Evolutionary conservation across 2,113 vertebrate genomes (phyloP), one percentile per base, ranked within the genome.

Genomic region (Echinops telfairi): DNA sequence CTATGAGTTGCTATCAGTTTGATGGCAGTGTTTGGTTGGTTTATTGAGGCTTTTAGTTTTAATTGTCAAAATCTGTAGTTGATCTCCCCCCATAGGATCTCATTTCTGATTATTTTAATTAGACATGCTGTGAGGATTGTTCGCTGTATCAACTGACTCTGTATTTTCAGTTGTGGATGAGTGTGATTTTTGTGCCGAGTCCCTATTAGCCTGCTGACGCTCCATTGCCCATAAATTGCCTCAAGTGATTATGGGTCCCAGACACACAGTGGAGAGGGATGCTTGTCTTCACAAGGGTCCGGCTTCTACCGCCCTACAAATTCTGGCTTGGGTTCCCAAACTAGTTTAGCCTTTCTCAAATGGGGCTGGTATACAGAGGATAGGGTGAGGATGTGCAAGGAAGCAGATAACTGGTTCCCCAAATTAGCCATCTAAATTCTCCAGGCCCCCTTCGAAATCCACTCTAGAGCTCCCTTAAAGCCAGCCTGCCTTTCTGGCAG

Each of bases 361-460:
- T 11, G 2, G 3, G 81, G 0, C 19, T 36, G 11, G 7, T 8
- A 15, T 7, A 3, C 4, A 14, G n/a, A 14, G 43, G 0, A 1
- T 1, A 17, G 77, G 27, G 23, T n/a, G 53, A 36, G 75, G 19
- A 1, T 36, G 53, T 6, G 14, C 47, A 19, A 38, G 38, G 31
- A 29, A 33, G 5, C 12, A 1, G 29, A 7, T 1, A 27, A 27
- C 33, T 1, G 1, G 81, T 22, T 47, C 53, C 38, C 16, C 73
- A 10, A 25, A 40, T 9, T 4, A 19, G 8, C 12, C 27, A 19
- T n/a, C 57, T 12, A 6, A 29, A 47, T 4, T 6, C 6, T 15
- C 71, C 57, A 62, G 7, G 4, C 12, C 4, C 3, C 38, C 19
- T 22, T 47, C 40, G 17, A 17, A 10, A 64, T 38, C 20, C 12